A percentile compares a stretch with the other conserved stretches of the same genome.
These are phyloP conservation scores for Myodes glareolus DNA, from an alignment of 2,113 vertebrate species.

Conservation along the genomic window DNA sequence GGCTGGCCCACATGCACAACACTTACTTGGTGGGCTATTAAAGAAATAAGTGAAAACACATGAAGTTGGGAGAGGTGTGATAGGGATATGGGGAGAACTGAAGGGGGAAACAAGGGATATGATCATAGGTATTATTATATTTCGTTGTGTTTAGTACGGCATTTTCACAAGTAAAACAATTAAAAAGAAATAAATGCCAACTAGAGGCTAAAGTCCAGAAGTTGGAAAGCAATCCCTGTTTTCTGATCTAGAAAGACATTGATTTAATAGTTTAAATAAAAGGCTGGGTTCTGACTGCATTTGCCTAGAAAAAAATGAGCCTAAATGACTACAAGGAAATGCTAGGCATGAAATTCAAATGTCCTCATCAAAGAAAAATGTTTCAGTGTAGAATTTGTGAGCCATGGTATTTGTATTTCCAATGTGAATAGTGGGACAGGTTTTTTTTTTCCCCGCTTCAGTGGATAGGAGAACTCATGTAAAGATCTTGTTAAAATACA, in stretches of 20 bases:
- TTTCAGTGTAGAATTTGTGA: neutral
- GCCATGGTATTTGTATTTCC: neutral
- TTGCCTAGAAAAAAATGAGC: neutral
- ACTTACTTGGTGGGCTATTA: neutral
- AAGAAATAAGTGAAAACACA: neutral
- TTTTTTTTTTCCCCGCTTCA: neutral
- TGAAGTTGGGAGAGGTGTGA: neutral
- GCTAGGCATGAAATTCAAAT: slow-evolving; percentile 5
- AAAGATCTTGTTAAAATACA: neutral
- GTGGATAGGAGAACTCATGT: neutral
- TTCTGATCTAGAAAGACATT: neutral
- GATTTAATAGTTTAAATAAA: neutral
- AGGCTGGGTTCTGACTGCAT: neutral
- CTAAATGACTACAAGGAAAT: slow-evolving; percentile 13
- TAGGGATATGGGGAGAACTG: neutral
- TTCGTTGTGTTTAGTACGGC: neutral
- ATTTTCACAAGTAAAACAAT: neutral
- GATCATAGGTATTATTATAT: neutral
- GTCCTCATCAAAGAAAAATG: neutral
- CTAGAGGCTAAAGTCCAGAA: neutral
- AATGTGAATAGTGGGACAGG: neutral
- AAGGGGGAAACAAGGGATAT: neutral
- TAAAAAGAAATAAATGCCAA: neutral
- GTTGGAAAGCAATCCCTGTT: neutral
- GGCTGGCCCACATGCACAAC: neutral